Evolutionary conservation across 2,888 invertebrate species (phyloP).

Genomic region (Morpho helenor): DNA sequence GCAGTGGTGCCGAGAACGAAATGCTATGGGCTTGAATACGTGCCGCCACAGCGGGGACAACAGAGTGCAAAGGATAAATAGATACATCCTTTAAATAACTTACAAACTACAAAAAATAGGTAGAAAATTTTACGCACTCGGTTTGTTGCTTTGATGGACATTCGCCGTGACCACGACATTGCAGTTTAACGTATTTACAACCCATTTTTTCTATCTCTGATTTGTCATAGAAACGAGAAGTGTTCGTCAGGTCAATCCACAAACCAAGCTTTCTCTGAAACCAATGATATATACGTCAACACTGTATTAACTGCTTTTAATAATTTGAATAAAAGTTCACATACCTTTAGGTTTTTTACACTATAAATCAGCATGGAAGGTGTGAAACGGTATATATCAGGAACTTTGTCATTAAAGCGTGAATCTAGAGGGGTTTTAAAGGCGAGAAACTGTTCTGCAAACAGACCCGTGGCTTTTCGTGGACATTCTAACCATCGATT

Average conservation of each 20-base stretch:
- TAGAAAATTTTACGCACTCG: conserved; percentile 38
- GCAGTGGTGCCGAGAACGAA: too few relatives aligned
- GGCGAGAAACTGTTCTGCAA: conserved; percentile 92
- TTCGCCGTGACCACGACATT: conserved; percentile 95
- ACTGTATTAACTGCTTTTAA: conserved; percentile 16
- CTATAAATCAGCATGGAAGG: conserved; percentile 92
- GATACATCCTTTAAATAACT: too few relatives aligned
- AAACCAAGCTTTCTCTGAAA: conserved; percentile 91
- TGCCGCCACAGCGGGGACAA: too few relatives aligned
- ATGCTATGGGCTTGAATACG: too few relatives aligned
- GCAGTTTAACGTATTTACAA: conserved; percentile 92
- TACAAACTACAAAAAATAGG: too few relatives aligned
- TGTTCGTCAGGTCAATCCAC: conserved; percentile 98
- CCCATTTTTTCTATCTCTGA: conserved; percentile 86
- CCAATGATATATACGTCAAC: conserved; percentile 25
- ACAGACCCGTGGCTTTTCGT: conserved; percentile 85
- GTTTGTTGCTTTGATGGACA: conserved; percentile 93
- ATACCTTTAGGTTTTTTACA: conserved; percentile 87
- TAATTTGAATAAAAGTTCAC: conserved; percentile 26
- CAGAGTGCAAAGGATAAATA: too few relatives aligned
- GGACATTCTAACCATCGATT: conserved; percentile 94
- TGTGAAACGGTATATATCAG: conserved; percentile 89
- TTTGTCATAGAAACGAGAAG: conserved; percentile 94
- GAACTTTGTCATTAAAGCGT: conserved; percentile 91
- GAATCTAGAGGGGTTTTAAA: conserved; percentile 95